Conservation (phyloP, 2,113 vertebrate genomes). For the Xiphorhynchus elegans region DNA sequence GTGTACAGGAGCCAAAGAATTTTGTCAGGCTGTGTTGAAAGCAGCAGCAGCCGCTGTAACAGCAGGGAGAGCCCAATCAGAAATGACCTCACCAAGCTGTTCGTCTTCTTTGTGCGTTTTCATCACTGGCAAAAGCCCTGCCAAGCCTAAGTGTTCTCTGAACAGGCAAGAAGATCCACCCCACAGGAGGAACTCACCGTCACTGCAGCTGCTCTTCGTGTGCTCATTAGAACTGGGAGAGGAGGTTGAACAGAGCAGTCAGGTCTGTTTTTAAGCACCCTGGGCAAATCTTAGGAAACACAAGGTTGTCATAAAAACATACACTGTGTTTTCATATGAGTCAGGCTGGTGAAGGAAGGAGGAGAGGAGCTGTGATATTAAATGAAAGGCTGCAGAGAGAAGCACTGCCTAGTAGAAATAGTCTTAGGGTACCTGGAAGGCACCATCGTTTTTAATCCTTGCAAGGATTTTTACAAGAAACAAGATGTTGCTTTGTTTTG, state of each 20-base stretch:
- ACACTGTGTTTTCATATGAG: neutral
- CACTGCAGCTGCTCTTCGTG: neutral
- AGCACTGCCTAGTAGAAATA: neutral
- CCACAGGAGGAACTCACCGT: neutral
- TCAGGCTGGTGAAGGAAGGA: neutral
- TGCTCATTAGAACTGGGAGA: neutral
- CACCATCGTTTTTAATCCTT: neutral
- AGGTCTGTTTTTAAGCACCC: neutral
- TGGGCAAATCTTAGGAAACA: slow-evolving; percentile 1
- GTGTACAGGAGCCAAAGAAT: neutral
- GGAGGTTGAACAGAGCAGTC: neutral
- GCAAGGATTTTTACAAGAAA: slow-evolving; percentile 19
- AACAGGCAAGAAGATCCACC: neutral
- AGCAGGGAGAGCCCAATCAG: slow-evolving; percentile 18
- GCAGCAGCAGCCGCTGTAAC: neutral
- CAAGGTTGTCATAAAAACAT: neutral
- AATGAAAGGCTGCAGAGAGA: slow-evolving; percentile 23
- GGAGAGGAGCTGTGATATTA: neutral
- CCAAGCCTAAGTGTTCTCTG: neutral
- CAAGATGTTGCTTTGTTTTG: neutral
- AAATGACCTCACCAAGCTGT: slow-evolving; percentile 38
- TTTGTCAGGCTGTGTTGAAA: slow-evolving; percentile 13
- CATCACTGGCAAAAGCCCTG: neutral
- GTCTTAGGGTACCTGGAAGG: neutral
- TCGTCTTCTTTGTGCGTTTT: neutral